Evolutionary conservation across 2,888 invertebrate species (phyloP), one percentile per base, ranked within the genome.

Genomic region (Gortyna flavago): DNA sequence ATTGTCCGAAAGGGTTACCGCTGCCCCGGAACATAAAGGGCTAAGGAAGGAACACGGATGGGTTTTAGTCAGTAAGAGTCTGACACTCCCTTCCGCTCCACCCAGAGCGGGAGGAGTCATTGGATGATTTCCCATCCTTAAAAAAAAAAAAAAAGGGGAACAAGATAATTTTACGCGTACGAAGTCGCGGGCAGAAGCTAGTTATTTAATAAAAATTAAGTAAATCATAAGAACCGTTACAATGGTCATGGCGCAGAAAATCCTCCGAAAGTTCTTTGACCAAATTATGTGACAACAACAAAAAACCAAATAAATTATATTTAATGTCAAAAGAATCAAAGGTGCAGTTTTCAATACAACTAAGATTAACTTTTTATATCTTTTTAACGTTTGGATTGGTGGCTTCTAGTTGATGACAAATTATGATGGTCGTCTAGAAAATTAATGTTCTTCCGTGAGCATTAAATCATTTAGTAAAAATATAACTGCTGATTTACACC

Each of bases 331-430:
- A 65, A 70, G 41, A 72, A 64, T 41, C 54, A 75, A 76, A 80
- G 62, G 77, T 80, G 84, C 77, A 85, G 77, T 84, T 85, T 84
- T 76, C 70, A 87, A 79, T 83, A 71, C 54, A 9, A 69, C 68
- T 79, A 32, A 62, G 71, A 82, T 69, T 79, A 76, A 77, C 38
- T 75, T 75, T 83, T 83, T 85, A 83, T 81, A 35, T 62, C 66
- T 69, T 76, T 86, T 87, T 78, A 69, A 77, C 41, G 74, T 76
- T 62, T 6, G n/a, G 4, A 25, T 38, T 38, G 41, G 64, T 69
- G 41, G 74, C 66, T 29, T 74, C 38, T 74, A 74, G 54, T 75
- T 83, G 85, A 81, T 81, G 80, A 84, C 77, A 80, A 81, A 87
- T 86, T 82, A 79, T 72, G 72, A 72, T 69, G 21, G 11, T 61